phyloP scores from a whole-genome alignment of 2,113 vertebrate species.

The Hymenochirus boettgeri region DNA sequence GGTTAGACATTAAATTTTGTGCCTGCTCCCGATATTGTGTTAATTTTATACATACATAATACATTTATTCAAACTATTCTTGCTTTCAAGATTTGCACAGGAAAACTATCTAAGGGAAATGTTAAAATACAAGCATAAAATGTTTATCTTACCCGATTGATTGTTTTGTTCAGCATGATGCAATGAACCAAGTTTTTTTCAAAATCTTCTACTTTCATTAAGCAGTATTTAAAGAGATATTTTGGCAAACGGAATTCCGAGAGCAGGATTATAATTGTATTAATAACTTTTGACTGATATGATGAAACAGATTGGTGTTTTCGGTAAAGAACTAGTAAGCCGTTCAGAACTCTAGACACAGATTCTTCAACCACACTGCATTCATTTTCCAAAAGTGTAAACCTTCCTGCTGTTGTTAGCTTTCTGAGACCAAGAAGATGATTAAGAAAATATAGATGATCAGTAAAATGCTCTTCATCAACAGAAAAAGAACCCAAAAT shows the following conservation, averaged over 20 bases:
- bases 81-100: too few relatives aligned
- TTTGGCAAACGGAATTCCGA: conserved; percentile 56
- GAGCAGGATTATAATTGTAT: conserved; percentile 55
- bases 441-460: conserved; percentile 73
- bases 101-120: too few relatives aligned
- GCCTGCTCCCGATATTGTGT: too few relatives aligned
- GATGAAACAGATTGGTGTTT: conserved; percentile 52
- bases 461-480: conserved; percentile 43
- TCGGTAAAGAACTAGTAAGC: conserved; percentile 62
- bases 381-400: conserved; percentile 54
- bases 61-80: too few relatives aligned
- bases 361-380: conserved; percentile 62
- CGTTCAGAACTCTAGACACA: conserved; percentile 68
- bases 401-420: conserved; percentile 46
- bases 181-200: conserved; percentile 64
- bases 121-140: too few relatives aligned
- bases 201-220: conserved; percentile 66
- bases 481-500: conserved; percentile 24
- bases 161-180: conserved; percentile 60
- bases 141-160: conserved; percentile 72
- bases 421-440: conserved; percentile 67
- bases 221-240: conserved; percentile 58
- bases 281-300: conserved; percentile 63
- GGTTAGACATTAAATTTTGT: too few relatives aligned
- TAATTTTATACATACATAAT: too few relatives aligned